Base-by-base conservation (phyloP, 2,113 vertebrate species). In the Scatophagus argus region DNA sequence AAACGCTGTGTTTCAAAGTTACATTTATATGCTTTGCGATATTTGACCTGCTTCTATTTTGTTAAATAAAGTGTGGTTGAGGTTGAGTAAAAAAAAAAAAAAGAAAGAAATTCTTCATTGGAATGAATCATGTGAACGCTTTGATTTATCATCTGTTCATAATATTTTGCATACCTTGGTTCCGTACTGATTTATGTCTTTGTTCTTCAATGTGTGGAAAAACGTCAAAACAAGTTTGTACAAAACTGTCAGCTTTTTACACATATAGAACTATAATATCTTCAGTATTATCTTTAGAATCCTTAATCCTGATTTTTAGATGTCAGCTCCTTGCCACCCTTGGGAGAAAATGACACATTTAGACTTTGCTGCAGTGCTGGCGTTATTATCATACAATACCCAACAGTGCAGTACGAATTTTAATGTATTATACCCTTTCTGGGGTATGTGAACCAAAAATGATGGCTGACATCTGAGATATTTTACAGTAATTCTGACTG, bases 41-140 rank as follows among this genome's bases (percentile, higher is more conserved):
- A 93, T 94, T 92, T 93, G 91, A 94, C 92, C 93, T 95, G 94
- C 94, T 94, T 94, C 86, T 94, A 93, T 94, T 95, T 94, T 93
- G 92, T 94, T 94, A 91, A 95, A 94, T 95, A 94, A 95, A 95
- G 87, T 95, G 91, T 94, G 93, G 93, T 94, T 93, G 93, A 93
- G 93, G 92, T 93, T 92, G 89, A 93, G 90, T 94, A 83, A 92
- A 83, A 89, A 78, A 62, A 74, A 82, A 70, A 79, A 44, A 61
- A 77, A 87, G 75, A 78, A 29, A 44, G 2, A 32, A 38, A 43
- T 5, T 19, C 78, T 74, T 85, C 11, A 61, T 76, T 73, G 65
- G 49, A 36, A 47, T 34, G 61, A 46, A 25, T 55, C 27, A 39
- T 52, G 27, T 68, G 71, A 76, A 56, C 55, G 38, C 8, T 34